Evolutionary conservation across 2,113 vertebrate species (phyloP).

Genomic region (Callorhinus ursinus): DNA sequence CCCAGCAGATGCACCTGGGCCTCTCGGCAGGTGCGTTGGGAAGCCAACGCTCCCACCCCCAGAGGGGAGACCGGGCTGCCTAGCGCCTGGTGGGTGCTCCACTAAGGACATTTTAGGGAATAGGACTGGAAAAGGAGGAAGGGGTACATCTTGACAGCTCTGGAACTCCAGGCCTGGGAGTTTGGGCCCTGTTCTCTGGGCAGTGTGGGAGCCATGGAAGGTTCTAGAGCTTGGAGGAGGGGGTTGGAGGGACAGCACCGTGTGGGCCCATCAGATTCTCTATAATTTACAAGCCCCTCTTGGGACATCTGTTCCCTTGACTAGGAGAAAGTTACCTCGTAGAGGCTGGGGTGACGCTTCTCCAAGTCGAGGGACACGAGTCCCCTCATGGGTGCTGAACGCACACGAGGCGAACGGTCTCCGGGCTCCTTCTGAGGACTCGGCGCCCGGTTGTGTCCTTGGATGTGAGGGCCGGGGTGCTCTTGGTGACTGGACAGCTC

Average conservation of each 20-base stretch:
- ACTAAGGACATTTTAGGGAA: not conserved
- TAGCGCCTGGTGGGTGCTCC: not conserved
- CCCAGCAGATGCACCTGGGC: not conserved
- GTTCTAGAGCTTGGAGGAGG: not conserved
- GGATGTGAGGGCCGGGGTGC: fast-evolving
- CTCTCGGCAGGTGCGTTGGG: not conserved
- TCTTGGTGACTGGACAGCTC: fast-evolving
- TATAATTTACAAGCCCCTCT: not conserved
- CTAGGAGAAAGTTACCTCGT: not conserved
- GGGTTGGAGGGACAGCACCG: too few relatives aligned
- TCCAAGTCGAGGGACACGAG: fast-evolving
- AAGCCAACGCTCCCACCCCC: fast-evolving
- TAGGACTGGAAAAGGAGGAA: not conserved
- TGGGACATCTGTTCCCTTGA: not conserved
- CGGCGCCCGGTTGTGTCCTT: fast-evolving
- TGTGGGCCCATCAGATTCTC: not conserved
- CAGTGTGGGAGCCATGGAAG: not conserved
- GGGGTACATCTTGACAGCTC: not conserved
- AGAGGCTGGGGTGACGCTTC: not conserved
- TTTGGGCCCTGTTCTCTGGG: not conserved
- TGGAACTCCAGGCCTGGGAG: not conserved
- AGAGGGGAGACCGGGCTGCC: not conserved
- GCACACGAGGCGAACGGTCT: fast-evolving
- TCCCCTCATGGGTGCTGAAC: fast-evolving
- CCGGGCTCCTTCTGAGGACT: too few relatives aligned